A percentile compares a stretch with the other conserved stretches of the same genome.
Conservation (phyloP, 2,113 vertebrate species). For the Trogon surrucura region DNA sequence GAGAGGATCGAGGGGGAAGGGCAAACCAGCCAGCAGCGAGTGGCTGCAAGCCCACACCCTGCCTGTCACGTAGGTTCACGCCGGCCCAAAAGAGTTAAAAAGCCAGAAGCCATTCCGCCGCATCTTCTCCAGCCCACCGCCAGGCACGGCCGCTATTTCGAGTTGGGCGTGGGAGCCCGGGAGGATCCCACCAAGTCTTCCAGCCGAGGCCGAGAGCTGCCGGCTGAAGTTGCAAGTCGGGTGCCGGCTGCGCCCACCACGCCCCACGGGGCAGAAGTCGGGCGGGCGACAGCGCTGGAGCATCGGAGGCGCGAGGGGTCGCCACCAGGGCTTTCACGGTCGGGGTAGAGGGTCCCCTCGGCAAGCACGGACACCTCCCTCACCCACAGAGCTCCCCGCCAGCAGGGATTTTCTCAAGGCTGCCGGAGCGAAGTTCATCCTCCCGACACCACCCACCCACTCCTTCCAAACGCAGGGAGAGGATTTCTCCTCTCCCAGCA, state of each 20-base stretch:
- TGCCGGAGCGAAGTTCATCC: not conserved
- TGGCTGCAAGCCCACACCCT: conserved; percentile 28
- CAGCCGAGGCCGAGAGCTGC: not conserved
- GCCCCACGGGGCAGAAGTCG: not conserved
- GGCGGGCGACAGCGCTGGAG: accelerated
- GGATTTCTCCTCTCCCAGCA: not conserved
- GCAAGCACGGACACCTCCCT: not conserved
- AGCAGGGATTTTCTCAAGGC: not conserved
- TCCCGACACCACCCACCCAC: conserved; percentile 36
- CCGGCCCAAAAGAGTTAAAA: conserved; percentile 39
- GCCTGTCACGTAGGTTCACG: not conserved
- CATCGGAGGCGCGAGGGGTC: accelerated
- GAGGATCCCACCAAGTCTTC: conserved; percentile 18
- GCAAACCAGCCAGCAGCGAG: not conserved
- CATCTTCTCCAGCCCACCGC: conserved; percentile 30
- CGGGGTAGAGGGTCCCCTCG: accelerated
- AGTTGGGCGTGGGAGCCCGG: not conserved
- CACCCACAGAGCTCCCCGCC: not conserved
- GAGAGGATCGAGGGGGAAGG: not conserved
- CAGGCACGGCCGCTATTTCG: not conserved
- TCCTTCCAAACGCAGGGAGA: not conserved
- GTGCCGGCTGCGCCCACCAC: conserved; percentile 10
- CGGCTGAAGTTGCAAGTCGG: not conserved
- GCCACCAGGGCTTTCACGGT: not conserved
- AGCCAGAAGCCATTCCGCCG: conserved; percentile 33